A percentile compares a stretch with the other conserved stretches of the same genome.
Evolutionary conservation across 2,797 vertebrate genomes (phyloP).

Genomic region (Thunnus albacares): DNA sequence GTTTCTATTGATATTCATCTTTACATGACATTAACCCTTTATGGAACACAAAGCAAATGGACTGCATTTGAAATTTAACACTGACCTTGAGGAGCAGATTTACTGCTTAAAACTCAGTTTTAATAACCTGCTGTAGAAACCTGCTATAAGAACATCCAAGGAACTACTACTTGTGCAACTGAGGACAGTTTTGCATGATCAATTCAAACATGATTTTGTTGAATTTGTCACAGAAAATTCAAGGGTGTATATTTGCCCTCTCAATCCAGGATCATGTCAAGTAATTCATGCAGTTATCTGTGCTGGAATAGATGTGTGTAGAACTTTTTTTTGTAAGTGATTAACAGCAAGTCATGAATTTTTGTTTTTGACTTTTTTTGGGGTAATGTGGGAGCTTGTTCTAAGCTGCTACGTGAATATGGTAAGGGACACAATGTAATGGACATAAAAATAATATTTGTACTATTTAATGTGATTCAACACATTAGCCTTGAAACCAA

Average conservation of each 20-base stretch:
- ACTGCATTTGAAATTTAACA: background rate
- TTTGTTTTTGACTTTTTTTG: background rate
- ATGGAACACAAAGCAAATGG: background rate
- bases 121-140: slow-evolving; percentile 11
- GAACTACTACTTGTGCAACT: background rate
- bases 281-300: background rate
- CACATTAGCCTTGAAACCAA: slow-evolving; percentile 1
- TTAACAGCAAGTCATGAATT: background rate
- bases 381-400: background rate
- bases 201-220: background rate
- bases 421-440: background rate
- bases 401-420: background rate
- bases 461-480: background rate
- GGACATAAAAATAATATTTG: background rate
- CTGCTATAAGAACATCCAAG: background rate
- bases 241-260: background rate
- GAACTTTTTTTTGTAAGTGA: background rate
- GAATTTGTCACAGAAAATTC: slow-evolving; percentile 3
- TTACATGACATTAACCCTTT: slow-evolving; percentile 42
- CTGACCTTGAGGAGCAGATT: background rate
- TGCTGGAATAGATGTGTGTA: background rate
- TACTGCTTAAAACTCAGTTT: background rate
- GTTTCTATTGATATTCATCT: slow-evolving; percentile 39
- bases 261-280: background rate
- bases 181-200: slow-evolving; percentile 12